Evolutionary conservation across 2,888 invertebrate genomes (phyloP).

Genomic region (Leptopilina myrica): DNA sequence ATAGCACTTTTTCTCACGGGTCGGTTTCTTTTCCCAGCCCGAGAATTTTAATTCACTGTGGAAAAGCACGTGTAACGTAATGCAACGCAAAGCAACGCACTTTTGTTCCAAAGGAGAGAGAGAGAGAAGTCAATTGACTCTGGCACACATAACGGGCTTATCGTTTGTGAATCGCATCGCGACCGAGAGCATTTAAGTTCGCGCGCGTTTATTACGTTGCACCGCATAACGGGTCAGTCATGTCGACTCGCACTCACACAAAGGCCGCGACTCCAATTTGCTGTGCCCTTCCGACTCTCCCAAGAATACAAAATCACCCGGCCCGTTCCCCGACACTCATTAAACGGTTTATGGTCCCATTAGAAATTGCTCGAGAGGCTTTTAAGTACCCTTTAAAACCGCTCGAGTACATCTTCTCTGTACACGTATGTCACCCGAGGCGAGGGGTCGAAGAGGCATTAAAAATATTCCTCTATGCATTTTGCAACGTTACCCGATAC

Average conservation of each 20-base stretch:
- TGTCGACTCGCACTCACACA: not conserved
- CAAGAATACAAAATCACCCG: conserved; percentile 1
- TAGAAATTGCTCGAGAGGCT: not conserved
- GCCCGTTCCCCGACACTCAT: not conserved
- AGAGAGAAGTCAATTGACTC: not conserved
- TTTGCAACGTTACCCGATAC: no score
- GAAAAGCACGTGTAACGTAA: conserved; percentile 10
- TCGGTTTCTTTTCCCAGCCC: conserved; percentile 26
- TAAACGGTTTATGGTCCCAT: conserved; percentile 15
- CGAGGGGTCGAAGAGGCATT: no score
- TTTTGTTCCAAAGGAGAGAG: not conserved
- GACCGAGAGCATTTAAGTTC: conserved; percentile 26
- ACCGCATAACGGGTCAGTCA: conserved; percentile 1
- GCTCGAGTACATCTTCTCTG: not conserved
- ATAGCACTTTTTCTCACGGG: conserved; percentile 25
- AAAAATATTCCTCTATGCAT: no score
- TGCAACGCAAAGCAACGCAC: not conserved
- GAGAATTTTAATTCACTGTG: conserved; percentile 25
- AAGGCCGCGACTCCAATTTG: not conserved
- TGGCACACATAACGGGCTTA: conserved; percentile 29
- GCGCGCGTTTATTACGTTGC: conserved; percentile 22
- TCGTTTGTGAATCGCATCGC: not conserved
- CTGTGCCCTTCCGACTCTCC: conserved; percentile 21
- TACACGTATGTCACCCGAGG: no score
- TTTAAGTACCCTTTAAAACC: not conserved